Percentiles rank a stretch among this genome's conserved stretches.
phyloP scores from a whole-genome alignment of 2,888 invertebrate species.

The Coleophora flavipennella region DNA sequence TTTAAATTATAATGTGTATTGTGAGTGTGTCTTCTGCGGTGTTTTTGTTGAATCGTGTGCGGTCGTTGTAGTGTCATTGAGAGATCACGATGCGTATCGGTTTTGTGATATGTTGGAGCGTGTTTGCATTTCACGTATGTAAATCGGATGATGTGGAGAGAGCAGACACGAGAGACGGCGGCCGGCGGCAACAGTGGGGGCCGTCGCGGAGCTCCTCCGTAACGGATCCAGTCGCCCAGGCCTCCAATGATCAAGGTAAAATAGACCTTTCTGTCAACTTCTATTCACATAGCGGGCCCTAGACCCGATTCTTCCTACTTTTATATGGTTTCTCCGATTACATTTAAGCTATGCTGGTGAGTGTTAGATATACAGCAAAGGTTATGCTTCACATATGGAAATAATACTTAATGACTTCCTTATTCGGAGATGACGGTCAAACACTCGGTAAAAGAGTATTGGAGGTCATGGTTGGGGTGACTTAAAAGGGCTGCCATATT shows the following conservation, averaged over 20 bases:
- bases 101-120: constrained; percentile 67
- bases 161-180: constrained; percentile 56
- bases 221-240: constrained; percentile 40
- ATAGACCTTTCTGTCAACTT: too few species aligned
- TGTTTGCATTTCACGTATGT: constrained; percentile 63
- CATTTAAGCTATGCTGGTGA: too few species aligned
- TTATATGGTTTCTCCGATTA: too few species aligned
- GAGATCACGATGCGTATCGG: constrained; percentile 68
- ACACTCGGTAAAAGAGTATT: too few species aligned
- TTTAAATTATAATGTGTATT: constrained; percentile 60
- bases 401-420: too few species aligned
- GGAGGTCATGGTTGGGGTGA: too few species aligned
- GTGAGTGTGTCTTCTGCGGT: constrained; percentile 42
- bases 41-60: constrained; percentile 43
- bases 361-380: too few species aligned
- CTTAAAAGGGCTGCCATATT: too few species aligned
- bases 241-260: constrained; percentile 64
- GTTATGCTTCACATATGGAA: too few species aligned
- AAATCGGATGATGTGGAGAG: constrained; percentile 62
- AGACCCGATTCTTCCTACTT: too few species aligned
- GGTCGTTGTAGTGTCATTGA: constrained; percentile 55
- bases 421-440: too few species aligned
- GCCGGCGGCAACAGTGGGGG: constrained; percentile 57
- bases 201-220: constrained; percentile 50
- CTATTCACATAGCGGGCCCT: too few species aligned